Conservation (phyloP, 2,888 invertebrate genomes). For the Lasioglossum morio region DNA sequence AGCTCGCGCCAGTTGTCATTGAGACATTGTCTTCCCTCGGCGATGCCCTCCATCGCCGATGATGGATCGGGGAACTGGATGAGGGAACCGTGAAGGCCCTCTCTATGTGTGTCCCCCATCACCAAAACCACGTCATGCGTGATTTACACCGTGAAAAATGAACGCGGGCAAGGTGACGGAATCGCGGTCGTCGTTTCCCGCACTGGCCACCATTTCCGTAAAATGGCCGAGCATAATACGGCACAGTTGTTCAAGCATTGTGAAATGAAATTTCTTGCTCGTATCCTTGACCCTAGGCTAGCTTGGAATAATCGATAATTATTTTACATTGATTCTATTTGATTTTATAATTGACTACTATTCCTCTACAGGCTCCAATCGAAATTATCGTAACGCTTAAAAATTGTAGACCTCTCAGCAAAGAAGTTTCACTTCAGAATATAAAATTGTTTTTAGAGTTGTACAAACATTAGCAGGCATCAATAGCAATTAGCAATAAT, state of each 20-base stretch:
- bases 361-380: too few relatives aligned
- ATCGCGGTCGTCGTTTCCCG: conserved; percentile 34
- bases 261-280: too few relatives aligned
- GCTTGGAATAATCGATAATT: too few relatives aligned
- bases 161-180: conserved; percentile 36
- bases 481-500: too few relatives aligned
- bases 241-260: neutral
- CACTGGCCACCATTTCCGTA: neutral
- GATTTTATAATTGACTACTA: too few relatives aligned
- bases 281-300: too few relatives aligned
- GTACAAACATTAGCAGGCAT: too few relatives aligned
- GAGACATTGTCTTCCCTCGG: conserved; percentile 32
- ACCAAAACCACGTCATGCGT: conserved; percentile 20
- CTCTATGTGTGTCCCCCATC: neutral
- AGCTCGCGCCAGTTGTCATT: neutral
- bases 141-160: conserved; percentile 67
- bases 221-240: neutral
- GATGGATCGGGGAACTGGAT: conserved; percentile 33
- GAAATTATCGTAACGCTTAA: too few relatives aligned
- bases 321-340: too few relatives aligned
- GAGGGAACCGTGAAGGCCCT: neutral
- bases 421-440: too few relatives aligned
- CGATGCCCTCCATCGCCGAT: conserved; percentile 4
- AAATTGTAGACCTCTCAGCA: too few relatives aligned
- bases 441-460: too few relatives aligned